phyloP scores from a whole-genome alignment of 2,888 invertebrate species.

The Apodemia mormo region DNA sequence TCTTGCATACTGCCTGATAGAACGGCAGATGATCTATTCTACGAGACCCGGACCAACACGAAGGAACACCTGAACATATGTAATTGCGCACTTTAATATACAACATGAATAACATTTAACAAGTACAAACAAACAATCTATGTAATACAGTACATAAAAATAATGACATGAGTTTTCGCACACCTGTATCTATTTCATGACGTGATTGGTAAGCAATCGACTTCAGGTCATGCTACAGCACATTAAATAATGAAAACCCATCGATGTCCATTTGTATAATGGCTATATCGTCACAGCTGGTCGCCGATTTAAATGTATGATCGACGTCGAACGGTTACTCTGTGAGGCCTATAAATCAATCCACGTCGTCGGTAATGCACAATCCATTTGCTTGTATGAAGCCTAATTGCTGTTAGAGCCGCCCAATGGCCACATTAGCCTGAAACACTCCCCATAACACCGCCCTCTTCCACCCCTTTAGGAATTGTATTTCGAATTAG shows the following conservation, averaged over 20 bases:
- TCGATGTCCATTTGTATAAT: slow-evolving; percentile 57
- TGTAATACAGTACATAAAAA: background rate
- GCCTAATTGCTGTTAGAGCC: slow-evolving; percentile 78
- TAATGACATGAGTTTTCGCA: slow-evolving; percentile 48
- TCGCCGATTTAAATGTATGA: slow-evolving; percentile 51
- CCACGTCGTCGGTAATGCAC: slow-evolving; percentile 76
- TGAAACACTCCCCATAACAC: slow-evolving; percentile 56
- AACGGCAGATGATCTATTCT: too few relatives aligned
- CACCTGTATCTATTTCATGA: slow-evolving; percentile 42
- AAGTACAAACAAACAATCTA: too few relatives aligned
- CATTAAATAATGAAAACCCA: slow-evolving; percentile 55
- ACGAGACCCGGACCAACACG: too few relatives aligned
- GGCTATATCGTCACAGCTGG: slow-evolving; percentile 62
- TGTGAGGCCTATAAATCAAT: slow-evolving; percentile 71
- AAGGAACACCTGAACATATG: too few relatives aligned
- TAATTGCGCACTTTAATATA: too few relatives aligned
- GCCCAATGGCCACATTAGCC: slow-evolving; percentile 76
- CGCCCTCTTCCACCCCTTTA: slow-evolving; percentile 46
- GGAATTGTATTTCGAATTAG: slow-evolving; percentile 56
- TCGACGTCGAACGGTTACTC: slow-evolving; percentile 48
- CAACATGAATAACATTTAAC: too few relatives aligned
- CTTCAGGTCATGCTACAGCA: slow-evolving; percentile 56
- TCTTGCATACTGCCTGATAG: too few relatives aligned
- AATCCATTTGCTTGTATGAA: slow-evolving; percentile 76
- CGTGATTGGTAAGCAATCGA: slow-evolving; percentile 54